phyloP scores from a whole-genome alignment of 1,140 invertebrate species.

The Formica selysi region DNA sequence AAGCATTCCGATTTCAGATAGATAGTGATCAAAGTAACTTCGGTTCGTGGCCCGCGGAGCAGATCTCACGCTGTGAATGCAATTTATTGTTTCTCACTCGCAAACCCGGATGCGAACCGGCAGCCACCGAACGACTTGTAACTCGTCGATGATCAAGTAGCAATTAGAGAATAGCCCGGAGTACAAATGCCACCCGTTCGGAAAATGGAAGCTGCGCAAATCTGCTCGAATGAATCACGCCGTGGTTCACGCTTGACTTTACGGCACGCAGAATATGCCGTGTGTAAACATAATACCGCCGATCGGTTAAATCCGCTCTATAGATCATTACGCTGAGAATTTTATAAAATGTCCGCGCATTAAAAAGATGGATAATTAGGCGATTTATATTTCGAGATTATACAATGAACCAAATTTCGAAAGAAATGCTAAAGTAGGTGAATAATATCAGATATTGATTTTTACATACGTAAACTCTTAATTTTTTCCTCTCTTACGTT shows the following conservation, averaged over 20 bases:
- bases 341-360: slow-evolving; percentile 33
- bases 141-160: slow-evolving; percentile 59
- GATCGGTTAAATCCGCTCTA: slow-evolving; percentile 58
- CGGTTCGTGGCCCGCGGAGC: slow-evolving; percentile 69
- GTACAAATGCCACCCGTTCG: slow-evolving; percentile 26
- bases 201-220: slow-evolving; percentile 47
- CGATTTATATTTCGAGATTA: neutral
- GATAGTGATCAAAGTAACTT: slow-evolving; percentile 77
- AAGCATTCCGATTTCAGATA: slow-evolving; percentile 71
- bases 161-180: slow-evolving; percentile 46
- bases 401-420: slow-evolving; percentile 5
- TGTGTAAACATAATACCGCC: slow-evolving; percentile 84
- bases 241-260: slow-evolving; percentile 82
- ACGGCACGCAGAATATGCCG: slow-evolving; percentile 82
- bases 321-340: slow-evolving; percentile 45
- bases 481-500: neutral
- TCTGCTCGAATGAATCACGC: slow-evolving; percentile 77
- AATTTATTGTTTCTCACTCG: slow-evolving; percentile 73
- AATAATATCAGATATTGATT: neutral
- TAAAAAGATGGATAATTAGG: neutral
- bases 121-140: slow-evolving; percentile 58
- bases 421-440: neutral
- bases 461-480: neutral
- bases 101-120: slow-evolving; percentile 29
- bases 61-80: slow-evolving; percentile 57